phyloP scores from a whole-genome alignment of 2,113 vertebrate species.

The Coptodon bakossiorum region DNA sequence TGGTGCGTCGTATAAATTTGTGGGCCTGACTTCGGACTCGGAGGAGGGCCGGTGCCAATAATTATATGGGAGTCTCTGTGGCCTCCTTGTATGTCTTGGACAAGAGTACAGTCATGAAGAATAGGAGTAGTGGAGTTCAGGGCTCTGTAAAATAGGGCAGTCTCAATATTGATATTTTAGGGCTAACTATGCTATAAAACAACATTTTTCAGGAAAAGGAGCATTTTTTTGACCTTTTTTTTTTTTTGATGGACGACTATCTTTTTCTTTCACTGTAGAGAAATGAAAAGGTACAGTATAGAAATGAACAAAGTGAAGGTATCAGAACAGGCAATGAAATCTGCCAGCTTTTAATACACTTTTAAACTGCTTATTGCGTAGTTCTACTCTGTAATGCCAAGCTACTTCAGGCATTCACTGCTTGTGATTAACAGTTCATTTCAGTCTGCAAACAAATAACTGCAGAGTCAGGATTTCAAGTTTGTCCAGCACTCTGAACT shows the following conservation, averaged over 20 bases:
- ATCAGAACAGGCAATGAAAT: neutral
- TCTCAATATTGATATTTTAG: neutral
- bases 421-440: constrained; percentile 7
- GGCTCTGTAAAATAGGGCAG: neutral
- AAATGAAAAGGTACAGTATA: neutral
- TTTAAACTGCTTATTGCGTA: neutral
- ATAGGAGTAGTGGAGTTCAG: neutral
- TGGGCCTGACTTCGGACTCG: constrained; percentile 8
- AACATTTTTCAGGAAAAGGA: neutral
- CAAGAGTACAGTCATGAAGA: constrained; percentile 19
- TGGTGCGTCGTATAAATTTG: constrained; percentile 46
- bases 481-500: neutral
- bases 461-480: constrained; percentile 6
- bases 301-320: neutral
- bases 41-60: constrained; percentile 26
- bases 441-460: constrained; percentile 21
- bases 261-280: neutral
- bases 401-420: neutral
- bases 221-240: neutral
- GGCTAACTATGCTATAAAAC: neutral
- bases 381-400: neutral
- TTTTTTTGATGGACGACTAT: neutral
- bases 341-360: neutral
- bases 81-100: constrained; percentile 51
- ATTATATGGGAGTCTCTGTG: constrained; percentile 34